phyloP scores from a whole-genome alignment of 2,113 vertebrate genomes.

The Aramus guarauna region DNA sequence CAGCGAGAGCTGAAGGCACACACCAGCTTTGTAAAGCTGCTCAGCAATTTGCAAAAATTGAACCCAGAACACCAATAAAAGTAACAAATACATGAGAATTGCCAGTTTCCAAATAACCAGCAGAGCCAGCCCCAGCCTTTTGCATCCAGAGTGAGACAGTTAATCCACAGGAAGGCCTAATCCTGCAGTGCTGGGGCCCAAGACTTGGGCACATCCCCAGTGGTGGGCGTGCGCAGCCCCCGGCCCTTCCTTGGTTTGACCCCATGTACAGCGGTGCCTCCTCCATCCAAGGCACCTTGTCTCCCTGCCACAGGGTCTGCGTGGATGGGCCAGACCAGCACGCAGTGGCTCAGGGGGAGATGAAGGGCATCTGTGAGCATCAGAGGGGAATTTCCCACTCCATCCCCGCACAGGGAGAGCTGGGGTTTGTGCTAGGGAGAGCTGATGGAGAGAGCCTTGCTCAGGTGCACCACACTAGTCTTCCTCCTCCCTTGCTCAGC shows the following conservation, averaged over 20 bases:
- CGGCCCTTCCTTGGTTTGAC: neutral
- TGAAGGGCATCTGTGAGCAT: neutral
- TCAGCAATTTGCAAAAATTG: neutral
- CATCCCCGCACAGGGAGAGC: rapidly evolving
- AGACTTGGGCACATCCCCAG: rapidly evolving
- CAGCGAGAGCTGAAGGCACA: neutral
- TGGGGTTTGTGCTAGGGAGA: neutral
- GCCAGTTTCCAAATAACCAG: neutral
- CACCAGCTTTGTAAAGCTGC: neutral
- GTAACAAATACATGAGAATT: neutral
- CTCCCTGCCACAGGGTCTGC: rapidly evolving
- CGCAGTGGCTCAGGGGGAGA: rapidly evolving
- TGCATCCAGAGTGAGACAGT: neutral
- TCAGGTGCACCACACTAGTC: too few relatives aligned
- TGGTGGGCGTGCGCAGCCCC: rapidly evolving
- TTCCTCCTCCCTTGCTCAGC: neutral
- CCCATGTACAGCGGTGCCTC: rapidly evolving
- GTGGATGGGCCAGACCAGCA: rapidly evolving
- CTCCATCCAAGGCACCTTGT: neutral
- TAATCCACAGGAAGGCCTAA: neutral
- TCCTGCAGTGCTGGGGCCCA: rapidly evolving
- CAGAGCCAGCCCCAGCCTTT: neutral
- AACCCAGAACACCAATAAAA: neutral
- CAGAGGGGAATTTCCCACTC: neutral
- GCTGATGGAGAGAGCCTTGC: neutral